phyloP scores from a whole-genome alignment of 2,888 invertebrate genomes.

The Chloroclysta siterata region DNA sequence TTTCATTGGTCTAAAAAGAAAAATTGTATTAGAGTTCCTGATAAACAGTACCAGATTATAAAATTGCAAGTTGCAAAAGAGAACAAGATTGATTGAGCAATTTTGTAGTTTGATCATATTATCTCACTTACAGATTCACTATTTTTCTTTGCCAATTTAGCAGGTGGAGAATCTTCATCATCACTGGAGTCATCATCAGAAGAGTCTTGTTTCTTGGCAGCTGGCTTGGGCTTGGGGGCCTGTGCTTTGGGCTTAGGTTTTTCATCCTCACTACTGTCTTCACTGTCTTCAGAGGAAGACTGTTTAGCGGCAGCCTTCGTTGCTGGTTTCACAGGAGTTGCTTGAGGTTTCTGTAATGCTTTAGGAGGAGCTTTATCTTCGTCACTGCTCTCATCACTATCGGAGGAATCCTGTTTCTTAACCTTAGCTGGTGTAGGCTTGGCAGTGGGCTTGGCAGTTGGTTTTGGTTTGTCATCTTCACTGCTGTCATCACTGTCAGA shows the following conservation, averaged over 20 bases:
- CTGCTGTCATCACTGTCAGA: constrained; percentile 64
- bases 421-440: constrained; percentile 40
- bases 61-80: no score
- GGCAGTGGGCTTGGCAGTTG: constrained; percentile 24
- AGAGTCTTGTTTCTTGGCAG: constrained; percentile 50
- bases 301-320: constrained; percentile 45
- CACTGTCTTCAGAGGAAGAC: constrained; percentile 63
- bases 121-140: constrained; percentile 49
- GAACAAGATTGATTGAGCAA: no score
- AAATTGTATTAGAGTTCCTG: neutral
- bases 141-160: constrained; percentile 48
- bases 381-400: constrained; percentile 64
- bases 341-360: constrained; percentile 39
- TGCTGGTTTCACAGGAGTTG: constrained; percentile 48
- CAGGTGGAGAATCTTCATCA: constrained; percentile 41
- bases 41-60: no score
- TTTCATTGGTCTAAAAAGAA: constrained; percentile 48
- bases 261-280: constrained; percentile 61
- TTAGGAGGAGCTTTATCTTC: constrained; percentile 48
- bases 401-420: constrained; percentile 56
- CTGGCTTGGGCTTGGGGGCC: constrained; percentile 44
- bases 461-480: constrained; percentile 19
- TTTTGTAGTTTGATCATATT: no score
- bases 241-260: constrained; percentile 55
- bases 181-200: constrained; percentile 59